phyloP scores from a whole-genome alignment of 2,113 vertebrate genomes.

The Urocolius indicus region DNA sequence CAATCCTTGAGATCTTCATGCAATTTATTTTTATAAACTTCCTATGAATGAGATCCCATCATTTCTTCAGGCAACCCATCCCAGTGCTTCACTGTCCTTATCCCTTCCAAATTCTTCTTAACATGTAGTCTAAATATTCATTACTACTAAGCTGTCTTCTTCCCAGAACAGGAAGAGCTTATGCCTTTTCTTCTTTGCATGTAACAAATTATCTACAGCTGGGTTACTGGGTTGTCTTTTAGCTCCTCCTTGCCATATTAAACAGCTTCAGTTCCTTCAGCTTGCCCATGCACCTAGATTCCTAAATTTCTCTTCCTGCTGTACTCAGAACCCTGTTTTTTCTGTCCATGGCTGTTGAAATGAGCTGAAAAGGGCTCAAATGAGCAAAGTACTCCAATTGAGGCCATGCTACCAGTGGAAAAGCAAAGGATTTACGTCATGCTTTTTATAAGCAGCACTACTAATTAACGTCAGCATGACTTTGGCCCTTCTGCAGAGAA shows the following conservation, averaged over 20 bases:
- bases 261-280: neutral
- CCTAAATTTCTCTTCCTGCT: neutral
- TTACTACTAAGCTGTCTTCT: neutral
- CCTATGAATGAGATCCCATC: neutral
- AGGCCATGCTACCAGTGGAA: neutral
- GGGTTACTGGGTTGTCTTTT: neutral
- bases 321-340: neutral
- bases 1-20: neutral
- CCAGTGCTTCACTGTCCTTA: neutral
- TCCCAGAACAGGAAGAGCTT: neutral
- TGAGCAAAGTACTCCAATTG: neutral
- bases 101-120: neutral
- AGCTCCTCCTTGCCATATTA: neutral
- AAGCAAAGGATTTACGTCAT: neutral
- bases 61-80: neutral
- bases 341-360: neutral
- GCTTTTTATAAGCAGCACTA: neutral
- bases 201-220: neutral
- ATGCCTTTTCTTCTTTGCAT: neutral
- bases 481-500: neutral
- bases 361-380: neutral
- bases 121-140: neutral
- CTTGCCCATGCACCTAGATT: neutral
- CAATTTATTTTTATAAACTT: neutral
- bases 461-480: neutral